Conservation (phyloP, 2,888 invertebrate species). For the Herminia tarsipennalis region DNA sequence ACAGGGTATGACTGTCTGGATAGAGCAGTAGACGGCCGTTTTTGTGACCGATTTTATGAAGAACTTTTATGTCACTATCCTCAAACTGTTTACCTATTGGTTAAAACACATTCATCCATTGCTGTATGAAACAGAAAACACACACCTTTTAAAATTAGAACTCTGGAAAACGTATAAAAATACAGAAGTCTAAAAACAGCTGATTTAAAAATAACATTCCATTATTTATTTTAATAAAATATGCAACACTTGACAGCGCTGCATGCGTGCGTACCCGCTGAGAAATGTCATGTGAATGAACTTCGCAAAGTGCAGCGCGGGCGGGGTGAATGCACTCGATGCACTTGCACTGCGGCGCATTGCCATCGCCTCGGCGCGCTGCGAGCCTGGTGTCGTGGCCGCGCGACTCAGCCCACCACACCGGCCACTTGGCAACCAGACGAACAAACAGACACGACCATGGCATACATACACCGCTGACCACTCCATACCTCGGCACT, state of each 20-base stretch:
- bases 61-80: no score
- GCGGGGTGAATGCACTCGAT: conserved; percentile 53
- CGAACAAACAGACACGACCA: conserved; percentile 55
- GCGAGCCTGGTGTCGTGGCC: conserved; percentile 76
- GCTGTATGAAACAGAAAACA: no score
- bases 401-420: conserved; percentile 64
- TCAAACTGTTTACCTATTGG: no score
- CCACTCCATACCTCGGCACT: conserved; percentile 38
- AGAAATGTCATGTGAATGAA: conserved; percentile 17
- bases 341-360: conserved; percentile 42
- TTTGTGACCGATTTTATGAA: no score
- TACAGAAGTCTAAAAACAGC: no score
- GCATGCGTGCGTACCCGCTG: not conserved
- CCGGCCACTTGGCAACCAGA: conserved; percentile 81
- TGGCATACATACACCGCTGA: conserved; percentile 54
- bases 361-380: conserved; percentile 55
- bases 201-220: not conserved
- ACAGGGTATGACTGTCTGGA: no score
- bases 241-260: not conserved
- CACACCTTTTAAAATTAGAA: no score
- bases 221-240: not conserved
- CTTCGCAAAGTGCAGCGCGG: conserved; percentile 27
- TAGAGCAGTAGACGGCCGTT: no score
- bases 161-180: no score
- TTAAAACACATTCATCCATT: no score